Conservation (phyloP, 1,140 invertebrate genomes). For the Solen grandis region DNA sequence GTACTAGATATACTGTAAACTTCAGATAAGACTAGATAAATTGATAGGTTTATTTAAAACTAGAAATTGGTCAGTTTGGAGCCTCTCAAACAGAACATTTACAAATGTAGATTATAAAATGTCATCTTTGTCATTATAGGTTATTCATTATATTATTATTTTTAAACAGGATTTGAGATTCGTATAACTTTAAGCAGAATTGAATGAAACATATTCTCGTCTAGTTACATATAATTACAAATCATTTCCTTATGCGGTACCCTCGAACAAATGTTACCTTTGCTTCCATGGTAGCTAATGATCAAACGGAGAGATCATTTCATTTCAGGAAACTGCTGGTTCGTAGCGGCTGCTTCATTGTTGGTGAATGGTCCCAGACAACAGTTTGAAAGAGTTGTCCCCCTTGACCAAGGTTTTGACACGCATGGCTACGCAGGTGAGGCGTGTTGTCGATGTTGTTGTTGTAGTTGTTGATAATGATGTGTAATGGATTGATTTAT, state of each 20-base stretch:
- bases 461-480: neutral
- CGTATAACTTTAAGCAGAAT: neutral
- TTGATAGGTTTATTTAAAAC: no score
- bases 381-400: conserved; percentile 70
- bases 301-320: neutral
- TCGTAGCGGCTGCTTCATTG: conserved; percentile 70
- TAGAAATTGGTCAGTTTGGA: no score
- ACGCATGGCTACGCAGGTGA: conserved; percentile 62
- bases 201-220: neutral
- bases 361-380: conserved; percentile 67
- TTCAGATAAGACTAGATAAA: no score
- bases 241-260: neutral
- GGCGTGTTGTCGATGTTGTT: no score
- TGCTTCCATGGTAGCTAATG: neutral
- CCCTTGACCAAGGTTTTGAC: conserved; percentile 72
- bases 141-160: no score
- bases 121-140: no score
- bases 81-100: no score
- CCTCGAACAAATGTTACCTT: neutral
- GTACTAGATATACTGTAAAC: no score
- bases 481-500: no score
- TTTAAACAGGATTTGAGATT: no score
- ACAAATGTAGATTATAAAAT: no score
- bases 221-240: neutral
- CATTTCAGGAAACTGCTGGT: conserved; percentile 74